Base-by-base conservation (phyloP, 2,113 vertebrate species). In the Sander lucioperca region DNA sequence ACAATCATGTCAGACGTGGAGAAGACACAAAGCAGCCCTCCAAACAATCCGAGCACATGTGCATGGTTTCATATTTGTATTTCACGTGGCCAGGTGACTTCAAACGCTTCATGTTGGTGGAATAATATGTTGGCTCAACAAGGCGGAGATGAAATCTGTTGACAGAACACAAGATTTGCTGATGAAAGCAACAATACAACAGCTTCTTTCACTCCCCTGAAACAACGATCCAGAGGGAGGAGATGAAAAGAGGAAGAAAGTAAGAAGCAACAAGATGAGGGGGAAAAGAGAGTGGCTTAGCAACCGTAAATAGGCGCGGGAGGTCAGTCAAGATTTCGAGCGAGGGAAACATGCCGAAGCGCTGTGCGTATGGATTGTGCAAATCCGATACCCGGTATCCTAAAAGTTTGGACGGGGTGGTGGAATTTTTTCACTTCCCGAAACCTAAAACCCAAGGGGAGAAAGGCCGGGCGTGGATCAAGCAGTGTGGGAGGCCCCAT, bases 121-220 rank as follows among this genome's bases (percentile, higher is more conserved):
- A 74, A 51, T 61, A 63, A 68, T 19, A 1, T 65, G 79, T 85
- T 82, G 69, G 66, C 70, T 69, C 65, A 74, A 83, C 77, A 74
- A 66, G 53, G 65, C 23, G 2, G 19, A 2, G 19, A 70, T 43
- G 16, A 14, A 63, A n/a, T 21, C 57, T 86, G 89, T 83, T 88
- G 81, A 89, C 79, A 43, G 54, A 80, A 74, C 70, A 80, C 19
- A 58, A 43, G 53, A 76, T 73, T 21, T 21, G 30, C 63, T 64
- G 80, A 80, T 39, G 53, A 12, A 16, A 36, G 33, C n/a, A 58
- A 63, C 45, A 68, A 64, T 39, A 50, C 54, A 61, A 16, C 68
- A 12, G 61, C 67, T 79, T 45, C 54, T 43, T 54, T 73, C 25
- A 63, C 33, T 79, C 16, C 69, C 56, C 15, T 36, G 53, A 59